These are phyloP conservation scores for Sebastes diploproa DNA, from an alignment of 2,797 vertebrate genomes.

Conservation along the genomic window DNA sequence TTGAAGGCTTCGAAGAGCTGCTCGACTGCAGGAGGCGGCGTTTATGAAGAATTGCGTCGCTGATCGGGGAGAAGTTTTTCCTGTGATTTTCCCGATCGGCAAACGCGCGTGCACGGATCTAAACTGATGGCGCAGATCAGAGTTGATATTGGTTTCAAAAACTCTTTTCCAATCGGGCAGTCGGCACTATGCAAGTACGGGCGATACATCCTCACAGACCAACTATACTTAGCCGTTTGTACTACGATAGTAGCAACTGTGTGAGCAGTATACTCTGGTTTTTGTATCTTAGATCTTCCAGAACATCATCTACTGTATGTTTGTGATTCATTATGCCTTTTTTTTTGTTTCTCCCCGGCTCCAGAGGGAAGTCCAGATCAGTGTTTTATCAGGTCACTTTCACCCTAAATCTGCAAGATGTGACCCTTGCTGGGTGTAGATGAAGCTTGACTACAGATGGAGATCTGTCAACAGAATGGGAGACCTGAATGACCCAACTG, in stretches of 20 bases:
- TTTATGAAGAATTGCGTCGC: conserved; percentile 59
- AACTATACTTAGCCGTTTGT: conserved; percentile 58
- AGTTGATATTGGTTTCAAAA: background rate
- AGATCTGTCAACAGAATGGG: conserved; percentile 54
- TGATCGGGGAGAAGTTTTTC: conserved; percentile 11
- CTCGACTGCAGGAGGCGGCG: conserved; percentile 13
- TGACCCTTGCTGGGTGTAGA: conserved; percentile 43
- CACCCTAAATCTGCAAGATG: conserved; percentile 40
- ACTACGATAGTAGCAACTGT: conserved; percentile 71
- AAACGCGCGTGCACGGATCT: conserved; percentile 15
- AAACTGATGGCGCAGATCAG: conserved; percentile 9
- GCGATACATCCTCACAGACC: conserved; percentile 49
- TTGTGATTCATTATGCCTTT: conserved; percentile 34
- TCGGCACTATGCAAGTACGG: conserved; percentile 73
- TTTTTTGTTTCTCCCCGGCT: background rate
- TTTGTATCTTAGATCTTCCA: conserved; percentile 73
- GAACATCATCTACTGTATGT: conserved; percentile 59
- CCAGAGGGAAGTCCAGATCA: conserved; percentile 54
- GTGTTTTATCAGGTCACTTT: conserved; percentile 52
- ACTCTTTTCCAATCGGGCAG: conserved; percentile 37
- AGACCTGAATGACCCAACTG: conserved; percentile 74
- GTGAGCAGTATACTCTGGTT: conserved; percentile 59
- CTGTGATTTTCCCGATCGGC: conserved; percentile 12
- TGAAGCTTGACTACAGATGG: conserved; percentile 45
- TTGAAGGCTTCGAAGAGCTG: conserved; percentile 37